Percentiles rank a stretch among this genome's conserved stretches.
These are phyloP conservation scores for Pachyuromys duprasi DNA, from an alignment of 2,797 vertebrate species.

Conservation along the genomic window DNA sequence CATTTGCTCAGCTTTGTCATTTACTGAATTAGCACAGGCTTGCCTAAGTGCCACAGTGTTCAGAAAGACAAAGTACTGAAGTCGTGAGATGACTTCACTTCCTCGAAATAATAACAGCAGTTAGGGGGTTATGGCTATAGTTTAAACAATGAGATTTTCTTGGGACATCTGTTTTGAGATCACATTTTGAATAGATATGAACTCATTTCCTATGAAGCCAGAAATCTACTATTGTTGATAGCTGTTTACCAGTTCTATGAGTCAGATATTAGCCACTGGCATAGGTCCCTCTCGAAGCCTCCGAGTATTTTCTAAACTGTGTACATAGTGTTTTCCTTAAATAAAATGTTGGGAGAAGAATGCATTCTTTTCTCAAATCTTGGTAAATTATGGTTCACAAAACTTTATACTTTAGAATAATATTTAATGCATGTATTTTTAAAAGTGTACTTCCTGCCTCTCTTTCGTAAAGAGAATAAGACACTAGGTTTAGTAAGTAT, in stretches of 20 bases:
- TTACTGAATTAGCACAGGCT: constrained; percentile 67
- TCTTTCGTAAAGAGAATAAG: constrained; percentile 77
- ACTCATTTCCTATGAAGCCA: constrained; percentile 92
- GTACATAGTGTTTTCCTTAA: constrained; percentile 83
- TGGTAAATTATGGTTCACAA: constrained; percentile 78
- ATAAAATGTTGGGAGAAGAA: constrained; percentile 85
- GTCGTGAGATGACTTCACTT: constrained; percentile 96
- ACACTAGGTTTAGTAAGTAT: constrained; percentile 78
- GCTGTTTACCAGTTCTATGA: constrained; percentile 90
- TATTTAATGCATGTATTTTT: constrained; percentile 81
- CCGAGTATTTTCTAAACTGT: constrained; percentile 85
- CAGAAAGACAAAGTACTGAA: constrained; percentile 85
- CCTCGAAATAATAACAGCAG: constrained; percentile 96
- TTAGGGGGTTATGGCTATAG: constrained; percentile 89
- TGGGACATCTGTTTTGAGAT: constrained; percentile 93
- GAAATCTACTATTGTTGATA: constrained; percentile 92
- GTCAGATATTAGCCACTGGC: constrained; percentile 90
- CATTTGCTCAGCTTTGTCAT: constrained; percentile 14
- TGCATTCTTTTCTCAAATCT: constrained; percentile 82
- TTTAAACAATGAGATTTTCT: constrained; percentile 93
- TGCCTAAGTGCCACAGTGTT: constrained; percentile 81
- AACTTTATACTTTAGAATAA: constrained; percentile 75
- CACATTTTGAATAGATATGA: constrained; percentile 92
- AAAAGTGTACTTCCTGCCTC: constrained; percentile 80
- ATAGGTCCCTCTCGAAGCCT: constrained; percentile 88